A percentile compares a stretch with the other conserved stretches of the same genome.
Evolutionary conservation across 2,113 vertebrate species (phyloP).

Genomic region (Misgurnus mizolepis): DNA sequence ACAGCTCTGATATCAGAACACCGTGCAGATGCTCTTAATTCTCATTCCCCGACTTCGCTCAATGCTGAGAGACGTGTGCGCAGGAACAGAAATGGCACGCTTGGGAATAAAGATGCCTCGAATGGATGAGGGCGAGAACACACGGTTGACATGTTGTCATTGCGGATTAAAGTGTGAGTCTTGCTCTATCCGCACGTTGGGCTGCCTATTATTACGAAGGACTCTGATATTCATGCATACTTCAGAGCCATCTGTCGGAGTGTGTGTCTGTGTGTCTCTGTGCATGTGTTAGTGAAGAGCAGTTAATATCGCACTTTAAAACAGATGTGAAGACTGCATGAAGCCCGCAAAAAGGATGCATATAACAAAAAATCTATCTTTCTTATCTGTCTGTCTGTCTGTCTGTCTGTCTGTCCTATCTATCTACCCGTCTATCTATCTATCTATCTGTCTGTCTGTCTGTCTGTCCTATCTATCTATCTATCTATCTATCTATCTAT

Average conservation of each 20-base stretch:
- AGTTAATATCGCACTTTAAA: not conserved
- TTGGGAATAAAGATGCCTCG: conserved; percentile 4
- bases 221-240: conserved; percentile 18
- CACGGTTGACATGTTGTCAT: conserved; percentile 30
- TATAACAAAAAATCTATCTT: not conserved
- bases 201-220: conserved; percentile 23
- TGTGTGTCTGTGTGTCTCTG: not conserved
- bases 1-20: conserved; percentile 10
- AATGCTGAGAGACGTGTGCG: not conserved
- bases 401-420: too few relatives aligned
- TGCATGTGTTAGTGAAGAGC: not conserved
- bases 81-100: not conserved
- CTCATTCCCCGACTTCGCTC: not conserved
- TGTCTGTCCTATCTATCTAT: too few relatives aligned
- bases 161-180: conserved; percentile 12
- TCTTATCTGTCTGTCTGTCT: too few relatives aligned
- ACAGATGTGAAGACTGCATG: conserved; percentile 1
- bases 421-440: too few relatives aligned
- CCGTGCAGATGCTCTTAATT: conserved; percentile 15
- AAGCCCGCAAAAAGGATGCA: not conserved
- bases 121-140: not conserved
- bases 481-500: too few relatives aligned
- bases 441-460: too few relatives aligned
- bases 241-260: conserved; percentile 31
- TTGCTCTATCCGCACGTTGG: not conserved